Percentiles rank a stretch among this genome's conserved stretches.
Conservation (phyloP, 2,113 vertebrate species). For the Labeo catla region DNA sequence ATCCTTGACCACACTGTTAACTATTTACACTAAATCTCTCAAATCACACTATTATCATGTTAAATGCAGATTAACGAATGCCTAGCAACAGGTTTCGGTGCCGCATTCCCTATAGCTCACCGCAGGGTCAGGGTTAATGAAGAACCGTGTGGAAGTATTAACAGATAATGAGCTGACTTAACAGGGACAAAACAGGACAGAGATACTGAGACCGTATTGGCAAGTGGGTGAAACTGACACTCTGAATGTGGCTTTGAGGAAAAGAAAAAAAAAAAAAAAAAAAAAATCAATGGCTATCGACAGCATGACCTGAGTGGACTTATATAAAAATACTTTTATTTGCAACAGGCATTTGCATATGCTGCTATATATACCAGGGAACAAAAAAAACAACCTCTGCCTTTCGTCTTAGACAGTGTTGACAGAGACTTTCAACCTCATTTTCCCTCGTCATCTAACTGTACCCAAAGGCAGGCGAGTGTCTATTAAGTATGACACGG, state of each 20-base stretch:
- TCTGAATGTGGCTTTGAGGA: slow-evolving; percentile 12
- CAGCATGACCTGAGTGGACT: slow-evolving; percentile 29
- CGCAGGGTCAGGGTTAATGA: not conserved
- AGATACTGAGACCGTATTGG: slow-evolving; percentile 1
- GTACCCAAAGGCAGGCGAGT: slow-evolving; percentile 3
- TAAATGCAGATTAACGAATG: slow-evolving; percentile 58
- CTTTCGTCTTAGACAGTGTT: slow-evolving; percentile 7
- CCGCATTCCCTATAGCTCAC: slow-evolving; percentile 4
- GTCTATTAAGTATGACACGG: slow-evolving; percentile 37
- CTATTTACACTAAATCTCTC: slow-evolving; percentile 66
- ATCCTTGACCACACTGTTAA: slow-evolving; percentile 66
- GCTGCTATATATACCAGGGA: not conserved
- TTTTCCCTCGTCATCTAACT: not conserved
- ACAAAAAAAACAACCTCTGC: not conserved
- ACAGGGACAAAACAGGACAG: slow-evolving; percentile 20
- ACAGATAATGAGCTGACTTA: slow-evolving; percentile 3
- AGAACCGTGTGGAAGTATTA: slow-evolving; percentile 19
- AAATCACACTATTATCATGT: slow-evolving; percentile 73
- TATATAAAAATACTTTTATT: slow-evolving; percentile 10
- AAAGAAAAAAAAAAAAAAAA: not conserved
- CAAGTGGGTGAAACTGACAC: slow-evolving; percentile 17
- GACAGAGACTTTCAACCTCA: not conserved
- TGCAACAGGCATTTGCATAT: not conserved
- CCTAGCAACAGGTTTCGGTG: slow-evolving; percentile 36
- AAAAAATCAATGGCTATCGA: slow-evolving; percentile 33